A percentile compares a stretch with the other conserved stretches of the same genome.
Conservation (phyloP, 2,888 invertebrate species). For the Tetramorium bicarinatum region DNA sequence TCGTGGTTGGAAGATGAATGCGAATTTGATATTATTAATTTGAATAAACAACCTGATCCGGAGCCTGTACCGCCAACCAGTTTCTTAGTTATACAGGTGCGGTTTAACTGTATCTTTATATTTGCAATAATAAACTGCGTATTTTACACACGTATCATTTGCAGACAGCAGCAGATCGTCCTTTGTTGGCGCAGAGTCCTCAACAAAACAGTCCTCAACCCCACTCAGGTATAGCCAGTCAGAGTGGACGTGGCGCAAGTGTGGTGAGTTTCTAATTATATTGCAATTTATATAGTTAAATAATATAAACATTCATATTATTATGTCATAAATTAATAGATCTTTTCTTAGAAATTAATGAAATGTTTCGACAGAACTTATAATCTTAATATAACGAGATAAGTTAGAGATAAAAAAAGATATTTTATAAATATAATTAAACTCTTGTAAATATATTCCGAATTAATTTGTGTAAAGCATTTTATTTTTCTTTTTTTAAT, state of each 20-base stretch:
- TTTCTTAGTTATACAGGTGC: slow-evolving; percentile 96
- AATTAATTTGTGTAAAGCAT: slow-evolving; percentile 31
- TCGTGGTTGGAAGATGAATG: slow-evolving; percentile 99
- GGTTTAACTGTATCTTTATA: not conserved
- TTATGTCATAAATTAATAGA: slow-evolving; percentile 15
- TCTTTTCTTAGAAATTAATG: not conserved
- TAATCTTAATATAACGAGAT: slow-evolving; percentile 1
- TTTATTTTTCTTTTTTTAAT: not conserved
- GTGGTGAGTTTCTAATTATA: slow-evolving; percentile 89
- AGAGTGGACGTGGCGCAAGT: slow-evolving; percentile 95
- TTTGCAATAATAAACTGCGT: not conserved
- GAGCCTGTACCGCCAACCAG: slow-evolving; percentile 92
- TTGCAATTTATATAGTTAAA: slow-evolving; percentile 20
- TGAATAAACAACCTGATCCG: slow-evolving; percentile 90
- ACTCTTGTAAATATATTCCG: slow-evolving; percentile 34
- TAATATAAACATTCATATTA: slow-evolving; percentile 16
- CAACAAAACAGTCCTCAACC: slow-evolving; percentile 90
- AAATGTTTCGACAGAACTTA: not conserved
- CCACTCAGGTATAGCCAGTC: slow-evolving; percentile 91
- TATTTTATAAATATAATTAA: slow-evolving; percentile 18
- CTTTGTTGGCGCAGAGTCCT: slow-evolving; percentile 87
- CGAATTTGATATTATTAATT: slow-evolving; percentile 97
- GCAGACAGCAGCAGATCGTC: slow-evolving; percentile 88
- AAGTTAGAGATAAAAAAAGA: not conserved
- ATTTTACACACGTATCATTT: slow-evolving; percentile 33